Evolutionary conservation across 2,797 vertebrate genomes (phyloP).

Genomic region (Xenentodon cancila): DNA sequence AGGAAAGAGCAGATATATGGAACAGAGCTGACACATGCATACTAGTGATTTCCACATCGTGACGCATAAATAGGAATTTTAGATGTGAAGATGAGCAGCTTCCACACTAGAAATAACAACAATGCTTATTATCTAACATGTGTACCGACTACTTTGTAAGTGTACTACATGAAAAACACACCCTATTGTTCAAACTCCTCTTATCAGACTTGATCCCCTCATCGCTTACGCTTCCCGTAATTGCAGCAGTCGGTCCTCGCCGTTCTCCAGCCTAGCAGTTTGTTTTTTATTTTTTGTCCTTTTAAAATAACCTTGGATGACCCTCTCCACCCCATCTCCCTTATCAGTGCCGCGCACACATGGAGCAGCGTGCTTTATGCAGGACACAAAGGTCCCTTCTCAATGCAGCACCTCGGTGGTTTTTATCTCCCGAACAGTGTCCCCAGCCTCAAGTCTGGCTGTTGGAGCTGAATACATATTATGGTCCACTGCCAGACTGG

Average conservation of each 20-base stretch:
- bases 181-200: slow-evolving; percentile 4
- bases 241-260: slow-evolving; percentile 42
- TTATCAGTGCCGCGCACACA: slow-evolving; percentile 80
- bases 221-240: slow-evolving; percentile 27
- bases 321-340: slow-evolving; percentile 70
- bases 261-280: slow-evolving; percentile 45
- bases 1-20: slow-evolving; percentile 2
- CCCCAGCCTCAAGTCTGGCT: slow-evolving; percentile 51
- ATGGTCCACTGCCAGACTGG: slow-evolving; percentile 20
- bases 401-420: slow-evolving; percentile 58
- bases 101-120: background rate
- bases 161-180: slow-evolving; percentile 2
- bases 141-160: background rate
- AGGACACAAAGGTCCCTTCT: slow-evolving; percentile 69
- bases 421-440: slow-evolving; percentile 66
- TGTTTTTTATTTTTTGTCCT: slow-evolving; percentile 26
- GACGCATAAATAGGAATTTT: too few relatives aligned
- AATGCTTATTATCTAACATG: too few relatives aligned
- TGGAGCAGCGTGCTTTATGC: slow-evolving; percentile 59
- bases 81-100: background rate
- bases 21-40: background rate
- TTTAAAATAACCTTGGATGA: slow-evolving; percentile 52
- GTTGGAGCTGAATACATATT: slow-evolving; percentile 56
- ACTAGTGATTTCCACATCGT: too few relatives aligned
- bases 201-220: background rate